Evolutionary conservation across 2,113 vertebrate species (phyloP), one percentile per base, ranked within the genome.

Genomic region (Trinectes maculatus): DNA sequence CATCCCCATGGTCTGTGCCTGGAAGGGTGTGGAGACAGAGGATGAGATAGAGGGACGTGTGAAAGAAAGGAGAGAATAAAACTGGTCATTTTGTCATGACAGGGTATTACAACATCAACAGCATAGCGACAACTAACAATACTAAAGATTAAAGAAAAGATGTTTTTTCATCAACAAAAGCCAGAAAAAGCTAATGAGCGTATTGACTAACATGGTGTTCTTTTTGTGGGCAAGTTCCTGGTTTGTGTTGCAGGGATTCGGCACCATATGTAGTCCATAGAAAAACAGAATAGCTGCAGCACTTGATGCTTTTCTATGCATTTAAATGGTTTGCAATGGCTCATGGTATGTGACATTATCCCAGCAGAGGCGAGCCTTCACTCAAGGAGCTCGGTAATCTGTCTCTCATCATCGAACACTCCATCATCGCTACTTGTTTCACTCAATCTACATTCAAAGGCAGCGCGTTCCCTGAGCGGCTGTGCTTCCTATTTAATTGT

Each of bases 1-100:
- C 98, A 99, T 99, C 79, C 98, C 98, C 96, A 99, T 99, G 36
- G 96, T 96, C 96, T 99, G 97, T 40, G 97, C 97, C 98, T 99
- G 87, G n/a, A 86, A 74, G 52, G 37, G 67, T 21, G 77, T 7
- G 5, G 65, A 83, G 71, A 74, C 9, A 40, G 49, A 59, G 24
- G 31, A 70, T 24, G 46, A 51, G 26, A 51, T 22, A 56, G n/a
- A n/a, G 47, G 58, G 67, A 62, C 62, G 55, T 58, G 68, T 55
- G 54, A 69, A 74, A 42, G 56, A 74, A 37, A 8, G 51, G 64
- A 76, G 39, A 67, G 16, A 64, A 44, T 62, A 55, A 83, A 64
- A 53, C 60, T 21, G 33, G 64, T 85, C 37, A 85, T 24, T 79
- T 61, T 62, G 40, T 77, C 29, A 69, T 31, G 24, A 75, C 36